phyloP scores from a whole-genome alignment of 2,888 invertebrate genomes.

The Apamea crenata region DNA sequence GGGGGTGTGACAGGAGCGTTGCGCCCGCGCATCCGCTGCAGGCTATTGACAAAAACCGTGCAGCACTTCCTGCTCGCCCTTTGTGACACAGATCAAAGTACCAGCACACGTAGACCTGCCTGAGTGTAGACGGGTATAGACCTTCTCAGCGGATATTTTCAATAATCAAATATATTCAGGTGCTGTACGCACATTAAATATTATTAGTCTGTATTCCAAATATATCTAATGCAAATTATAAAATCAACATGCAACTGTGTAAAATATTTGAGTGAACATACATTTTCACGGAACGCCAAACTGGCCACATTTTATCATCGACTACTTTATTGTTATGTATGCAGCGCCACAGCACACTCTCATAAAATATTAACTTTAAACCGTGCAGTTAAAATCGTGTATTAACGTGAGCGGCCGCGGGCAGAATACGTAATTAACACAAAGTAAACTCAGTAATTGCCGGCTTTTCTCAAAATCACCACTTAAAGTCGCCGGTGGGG shows the following conservation, averaged over 20 bases:
- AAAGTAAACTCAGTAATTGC: slow-evolving; percentile 49
- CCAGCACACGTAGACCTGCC: not conserved
- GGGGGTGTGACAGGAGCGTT: not conserved
- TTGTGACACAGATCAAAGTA: slow-evolving; percentile 27
- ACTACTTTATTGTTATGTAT: slow-evolving; percentile 40
- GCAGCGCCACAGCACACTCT: slow-evolving; percentile 26
- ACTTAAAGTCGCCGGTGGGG: slow-evolving; percentile 16
- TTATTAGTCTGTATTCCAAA: slow-evolving; percentile 15
- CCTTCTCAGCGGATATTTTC: slow-evolving; percentile 1
- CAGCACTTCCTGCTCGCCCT: slow-evolving; percentile 55
- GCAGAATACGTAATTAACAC: slow-evolving; percentile 54
- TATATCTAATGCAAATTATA: slow-evolving; percentile 8
- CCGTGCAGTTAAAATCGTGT: slow-evolving; percentile 49
- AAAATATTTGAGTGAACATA: slow-evolving; percentile 26
- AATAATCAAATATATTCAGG: slow-evolving; percentile 7
- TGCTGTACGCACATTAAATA: slow-evolving; percentile 2
- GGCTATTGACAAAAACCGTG: slow-evolving; percentile 57
- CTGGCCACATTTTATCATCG: slow-evolving; percentile 46
- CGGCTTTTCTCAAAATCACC: slow-evolving; percentile 48
- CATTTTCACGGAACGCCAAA: slow-evolving; percentile 24
- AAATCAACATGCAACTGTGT: slow-evolving; percentile 39
- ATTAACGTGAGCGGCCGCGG: slow-evolving; percentile 47
- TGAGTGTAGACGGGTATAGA: not conserved
- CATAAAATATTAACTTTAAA: slow-evolving; percentile 53
- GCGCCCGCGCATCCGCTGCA: slow-evolving; percentile 61